Evolutionary conservation across 37 sponge, comb jelly and placozoan genomes (phyloP), one percentile per base, ranked within the genome.

Genomic region (Chondrosia reniformis): DNA sequence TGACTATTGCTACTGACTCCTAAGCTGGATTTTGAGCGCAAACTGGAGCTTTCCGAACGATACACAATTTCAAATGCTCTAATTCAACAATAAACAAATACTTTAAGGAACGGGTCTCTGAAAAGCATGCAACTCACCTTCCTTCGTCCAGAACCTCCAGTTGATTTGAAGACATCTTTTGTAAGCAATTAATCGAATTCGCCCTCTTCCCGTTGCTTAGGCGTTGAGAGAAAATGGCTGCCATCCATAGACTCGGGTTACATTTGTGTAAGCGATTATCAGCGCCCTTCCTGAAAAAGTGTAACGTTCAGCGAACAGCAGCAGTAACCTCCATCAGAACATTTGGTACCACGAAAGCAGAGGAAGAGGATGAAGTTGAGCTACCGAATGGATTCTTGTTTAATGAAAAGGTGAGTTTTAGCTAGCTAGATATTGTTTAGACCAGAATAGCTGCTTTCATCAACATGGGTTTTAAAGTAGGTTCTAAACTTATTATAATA

Each of bases 331-430:
- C 45, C 9, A 77, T 44, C 38, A 55, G 59, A 56, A 52, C 62
- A 36, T 57, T 56, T 57, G 58, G 62, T 36, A 4, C 72, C 36
- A 19, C 41, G n/a, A 54, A 75, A 12, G 76, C 2, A 2, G 19
- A 75, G 33, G 39, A 77, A 32, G 77, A 77, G 59, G 27, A 40
- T 37, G 57, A 13, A 1, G 33, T 41, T 7, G 77, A 77, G 38
- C 33, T 55, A 4, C 77, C 77, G 1, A 77, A 77, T 33, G 77
- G 77, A 77, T 77, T 77, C 59, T 40, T 77, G 30, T 77, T 77
- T 25, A 77, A 77, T 25, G 77, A 77, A 77, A 77, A 77, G 61
- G 77, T 77, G 3, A 25, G 55, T 34, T 52, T 15, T 49, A 49
- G 15, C 52, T 19, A 19, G 15, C 52, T 19, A n/a, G n/a, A n/a